These are phyloP conservation scores for Etheostoma perlongum DNA, from an alignment of 2,797 vertebrate species.

Conservation along the genomic window DNA sequence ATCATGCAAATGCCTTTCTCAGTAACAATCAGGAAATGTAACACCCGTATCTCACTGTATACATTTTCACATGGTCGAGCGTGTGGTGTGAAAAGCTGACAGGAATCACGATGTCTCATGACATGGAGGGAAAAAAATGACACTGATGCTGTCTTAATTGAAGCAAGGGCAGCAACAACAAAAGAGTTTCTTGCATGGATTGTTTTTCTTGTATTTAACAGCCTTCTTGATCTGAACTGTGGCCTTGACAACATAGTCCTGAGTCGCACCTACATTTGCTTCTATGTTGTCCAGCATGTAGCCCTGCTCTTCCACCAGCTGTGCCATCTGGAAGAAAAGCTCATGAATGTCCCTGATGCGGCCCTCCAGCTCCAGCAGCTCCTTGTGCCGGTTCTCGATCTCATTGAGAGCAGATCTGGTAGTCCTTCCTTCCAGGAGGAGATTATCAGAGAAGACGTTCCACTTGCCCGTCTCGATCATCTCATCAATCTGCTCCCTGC, in stretches of 20 bases:
- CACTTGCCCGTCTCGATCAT: slow-evolving; percentile 97
- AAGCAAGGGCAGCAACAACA: slow-evolving; percentile 94
- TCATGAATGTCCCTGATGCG: slow-evolving; percentile 94
- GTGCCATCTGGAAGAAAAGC: slow-evolving; percentile 93
- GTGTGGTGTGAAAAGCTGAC: slow-evolving; percentile 56
- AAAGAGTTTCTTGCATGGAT: slow-evolving; percentile 91
- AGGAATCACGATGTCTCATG: background rate
- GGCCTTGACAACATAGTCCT: slow-evolving; percentile 89
- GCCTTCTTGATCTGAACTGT: slow-evolving; percentile 87
- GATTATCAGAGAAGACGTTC: slow-evolving; percentile 94
- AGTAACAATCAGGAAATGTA: slow-evolving; percentile 49
- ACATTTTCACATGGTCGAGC: slow-evolving; percentile 48
- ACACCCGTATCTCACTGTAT: slow-evolving; percentile 32
- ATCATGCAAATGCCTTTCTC: slow-evolving; percentile 1
- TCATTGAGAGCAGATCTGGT: slow-evolving; percentile 91
- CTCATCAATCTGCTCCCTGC: slow-evolving; percentile 92
- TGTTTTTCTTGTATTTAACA: slow-evolving; percentile 88
- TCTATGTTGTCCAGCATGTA: slow-evolving; percentile 92
- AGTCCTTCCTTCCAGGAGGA: slow-evolving; percentile 89
- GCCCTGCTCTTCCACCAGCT: slow-evolving; percentile 94
- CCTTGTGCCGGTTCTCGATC: slow-evolving; percentile 94
- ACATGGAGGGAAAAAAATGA: background rate
- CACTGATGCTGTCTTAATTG: slow-evolving; percentile 45
- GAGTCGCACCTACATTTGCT: slow-evolving; percentile 87
- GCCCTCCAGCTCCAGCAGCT: slow-evolving; percentile 93